Percentiles rank a stretch among this genome's conserved stretches.
These are phyloP conservation scores for Vireo griseus DNA, from an alignment of 2,797 vertebrate genomes.

Conservation along the genomic window DNA sequence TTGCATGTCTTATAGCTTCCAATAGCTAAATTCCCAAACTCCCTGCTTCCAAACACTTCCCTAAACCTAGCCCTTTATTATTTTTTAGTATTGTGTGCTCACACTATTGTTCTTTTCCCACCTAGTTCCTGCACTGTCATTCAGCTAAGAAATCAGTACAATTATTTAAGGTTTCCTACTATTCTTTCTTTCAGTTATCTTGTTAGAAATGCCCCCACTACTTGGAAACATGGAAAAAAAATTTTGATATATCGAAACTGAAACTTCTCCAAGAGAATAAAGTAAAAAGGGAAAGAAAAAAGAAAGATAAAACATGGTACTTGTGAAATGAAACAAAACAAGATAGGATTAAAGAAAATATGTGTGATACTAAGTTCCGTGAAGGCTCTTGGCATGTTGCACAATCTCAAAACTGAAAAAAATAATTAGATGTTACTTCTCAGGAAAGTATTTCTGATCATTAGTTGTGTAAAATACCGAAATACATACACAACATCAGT, in stretches of 20 bases:
- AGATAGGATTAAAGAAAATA: not conserved
- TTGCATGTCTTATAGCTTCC: not conserved
- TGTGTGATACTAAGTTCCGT: not conserved
- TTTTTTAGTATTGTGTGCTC: not conserved
- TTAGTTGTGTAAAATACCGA: not conserved
- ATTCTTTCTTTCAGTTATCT: constrained; percentile 13
- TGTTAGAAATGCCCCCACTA: not conserved
- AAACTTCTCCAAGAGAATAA: not conserved
- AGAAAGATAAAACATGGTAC: rapidly evolving
- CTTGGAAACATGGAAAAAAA: not conserved
- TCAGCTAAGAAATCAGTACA: not conserved
- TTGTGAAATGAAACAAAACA: not conserved
- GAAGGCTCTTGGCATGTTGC: not conserved
- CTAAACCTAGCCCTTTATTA: not conserved
- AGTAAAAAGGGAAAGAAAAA: not conserved
- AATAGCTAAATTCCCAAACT: not conserved
- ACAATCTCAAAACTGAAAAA: not conserved
- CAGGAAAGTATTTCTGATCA: not conserved
- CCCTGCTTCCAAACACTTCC: not conserved
- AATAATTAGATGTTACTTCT: not conserved
- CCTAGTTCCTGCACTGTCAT: not conserved
- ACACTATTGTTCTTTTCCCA: not conserved
- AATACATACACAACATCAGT: not conserved
- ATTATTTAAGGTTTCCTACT: constrained; percentile 22
- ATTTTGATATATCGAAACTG: not conserved